Evolutionary conservation across 2,113 vertebrate species (phyloP), one percentile per base, ranked within the genome.

Genomic region (Seriola aureovittata): DNA sequence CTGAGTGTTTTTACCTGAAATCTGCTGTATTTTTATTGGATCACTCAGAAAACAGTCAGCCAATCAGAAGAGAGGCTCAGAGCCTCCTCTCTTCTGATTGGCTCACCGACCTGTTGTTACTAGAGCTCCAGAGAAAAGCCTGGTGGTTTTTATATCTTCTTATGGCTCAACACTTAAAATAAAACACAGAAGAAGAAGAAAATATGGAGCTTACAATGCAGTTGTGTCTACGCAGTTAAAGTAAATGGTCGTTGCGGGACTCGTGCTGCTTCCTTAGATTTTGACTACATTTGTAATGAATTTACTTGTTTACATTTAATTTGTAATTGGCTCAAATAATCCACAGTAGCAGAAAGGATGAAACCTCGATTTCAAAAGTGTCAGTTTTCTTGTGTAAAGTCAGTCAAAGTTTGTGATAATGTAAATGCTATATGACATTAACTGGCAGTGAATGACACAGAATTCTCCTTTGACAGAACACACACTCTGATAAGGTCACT

Each of bases 371-470:
- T 48, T 48, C 16, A 48, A 13, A 29, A 17, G 4, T 36, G 4
- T 36, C 34, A 5, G 34, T 36, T 54, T 54, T 54, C 19, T 54
- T 54, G 19, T 9, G 17, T 50, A 50, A 50, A 36, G 34, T 36
- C 34, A n/a, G 50, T 16, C 10, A 36, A 52, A 7, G 14, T 23
- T 60, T 54, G 25, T 54, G 16, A 19, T 19, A n/a, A 40, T 40
- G 25, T 2, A 42, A 65, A 32, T 29, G 46, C 57, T n/a, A 14
- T 42, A 54, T 52, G 19, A 62, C 5, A 36, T 69, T 32, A 54
- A 62, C 36, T 21, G 74, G 50, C 68, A 79, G 64, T 46, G 64
- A 79, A 34, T 29, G 32, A 80, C 52, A 50, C 46, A 46, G 14
- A 13, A 3, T 50, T 4, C 50, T 63, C 25, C 29, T 32, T 29